Base-by-base conservation (phyloP, 2,888 invertebrate genomes). In the Branchipolynoe longqiensis region DNA sequence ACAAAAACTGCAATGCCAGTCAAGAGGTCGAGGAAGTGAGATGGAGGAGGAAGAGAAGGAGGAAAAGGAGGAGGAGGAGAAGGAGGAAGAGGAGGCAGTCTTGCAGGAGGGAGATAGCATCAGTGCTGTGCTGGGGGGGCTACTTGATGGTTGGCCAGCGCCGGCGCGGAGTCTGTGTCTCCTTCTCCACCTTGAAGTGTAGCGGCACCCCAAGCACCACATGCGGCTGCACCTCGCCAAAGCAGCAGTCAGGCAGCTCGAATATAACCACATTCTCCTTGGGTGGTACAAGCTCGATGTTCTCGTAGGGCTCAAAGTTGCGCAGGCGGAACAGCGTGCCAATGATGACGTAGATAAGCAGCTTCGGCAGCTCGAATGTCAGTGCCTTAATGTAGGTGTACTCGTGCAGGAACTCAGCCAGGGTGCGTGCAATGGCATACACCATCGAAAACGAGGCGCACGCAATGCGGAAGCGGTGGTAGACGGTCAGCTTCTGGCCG, bases 351-450 rank as follows among this genome's bases (percentile, higher is more conserved):
- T 87, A 87, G 56, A 87, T 78, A 8, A 87, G 36, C 54, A 87
- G 69, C 69, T 87, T 82, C 0, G 87, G 87, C 31, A 87, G 8
- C 73, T 87, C 87, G 31, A 84, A 85, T 12, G 85, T 84, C 28
- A 87, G 86, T 0, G 87, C 86, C 36, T 62, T 85, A 41, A 87
- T 85, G 87, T 87, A 85, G n/a, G 82, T 83, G 62, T 85, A 87
- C 41, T 87, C 86, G 8, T 87, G 84, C n/a, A 87, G 86, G 84
- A 87, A 86, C n/a, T 86, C 87, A 2, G 86, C 84, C 41, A 88
- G 48, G 8, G 88, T 87, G 48, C 83, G 84, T 12, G 88, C 85
- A 31, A 88, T 83, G 41, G 86, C 85, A 56, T 88, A 88, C 4
- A 82, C 59, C 85, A 87, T 82, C 33, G 83, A 82, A 59, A 87